A percentile compares a stretch with the other conserved stretches of the same genome.
Conservation (phyloP, 2,888 invertebrate species). For the Troides aeacus region DNA sequence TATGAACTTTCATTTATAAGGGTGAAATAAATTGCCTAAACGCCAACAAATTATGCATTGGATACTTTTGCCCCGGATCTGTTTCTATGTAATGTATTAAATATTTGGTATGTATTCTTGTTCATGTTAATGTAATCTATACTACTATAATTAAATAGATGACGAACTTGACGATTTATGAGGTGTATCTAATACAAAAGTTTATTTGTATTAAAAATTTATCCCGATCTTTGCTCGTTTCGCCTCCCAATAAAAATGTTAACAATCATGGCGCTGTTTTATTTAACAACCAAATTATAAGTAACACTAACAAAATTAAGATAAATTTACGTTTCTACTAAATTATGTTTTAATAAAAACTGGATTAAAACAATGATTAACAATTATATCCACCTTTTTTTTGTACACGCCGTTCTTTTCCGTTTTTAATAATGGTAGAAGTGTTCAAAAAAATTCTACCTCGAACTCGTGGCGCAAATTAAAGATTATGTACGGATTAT, state of each 20-base stretch:
- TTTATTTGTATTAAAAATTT: slow-evolving; percentile 76
- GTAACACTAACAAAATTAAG: too few species aligned
- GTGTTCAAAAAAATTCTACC: too few species aligned
- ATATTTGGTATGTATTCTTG: slow-evolving; percentile 55
- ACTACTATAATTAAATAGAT: slow-evolving; percentile 71
- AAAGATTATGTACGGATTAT: too few species aligned
- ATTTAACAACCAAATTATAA: slow-evolving; percentile 38
- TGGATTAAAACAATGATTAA: too few species aligned
- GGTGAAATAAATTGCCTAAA: not conserved
- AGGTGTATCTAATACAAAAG: slow-evolving; percentile 65
- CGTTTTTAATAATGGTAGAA: too few species aligned
- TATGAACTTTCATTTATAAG: too few species aligned
- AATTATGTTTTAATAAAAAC: too few species aligned
- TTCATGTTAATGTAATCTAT: slow-evolving; percentile 77
- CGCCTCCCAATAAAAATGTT: slow-evolving; percentile 80
- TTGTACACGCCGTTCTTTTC: too few species aligned
- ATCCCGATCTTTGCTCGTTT: slow-evolving; percentile 79
- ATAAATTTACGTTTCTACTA: too few species aligned
- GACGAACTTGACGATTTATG: slow-evolving; percentile 71
- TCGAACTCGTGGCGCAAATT: too few species aligned
- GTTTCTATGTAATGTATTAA: slow-evolving; percentile 58
- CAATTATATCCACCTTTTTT: too few species aligned
- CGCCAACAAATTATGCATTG: slow-evolving; percentile 36
- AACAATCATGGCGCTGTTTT: slow-evolving; percentile 57
- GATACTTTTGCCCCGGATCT: slow-evolving; percentile 63